Conservation (phyloP, 2,113 vertebrate genomes). For the Abramis brama region DNA sequence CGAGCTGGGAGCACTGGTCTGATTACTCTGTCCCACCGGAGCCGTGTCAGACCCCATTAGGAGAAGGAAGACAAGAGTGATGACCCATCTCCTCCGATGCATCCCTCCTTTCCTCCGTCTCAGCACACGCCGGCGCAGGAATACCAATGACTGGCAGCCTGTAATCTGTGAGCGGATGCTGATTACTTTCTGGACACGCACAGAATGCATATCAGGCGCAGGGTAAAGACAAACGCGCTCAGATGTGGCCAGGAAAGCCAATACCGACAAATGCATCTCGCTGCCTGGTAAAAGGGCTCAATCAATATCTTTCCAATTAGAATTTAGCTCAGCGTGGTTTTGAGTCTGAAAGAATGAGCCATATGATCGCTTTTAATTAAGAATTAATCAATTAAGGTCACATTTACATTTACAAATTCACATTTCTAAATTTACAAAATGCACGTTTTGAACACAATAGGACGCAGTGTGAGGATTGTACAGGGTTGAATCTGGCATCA, state of each 20-base stretch:
- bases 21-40: neutral
- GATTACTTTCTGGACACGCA: slow-evolving; percentile 13
- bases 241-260: neutral
- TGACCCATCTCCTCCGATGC: slow-evolving; percentile 32
- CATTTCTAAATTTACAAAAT: neutral
- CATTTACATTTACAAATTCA: neutral
- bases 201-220: slow-evolving; percentile 25
- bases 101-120: neutral
- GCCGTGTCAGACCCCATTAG: slow-evolving; percentile 32
- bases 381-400: neutral
- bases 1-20: neutral
- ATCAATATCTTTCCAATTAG: slow-evolving; percentile 35
- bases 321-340: neutral
- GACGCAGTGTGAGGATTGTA: neutral
- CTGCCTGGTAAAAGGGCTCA: neutral
- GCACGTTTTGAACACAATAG: neutral
- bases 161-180: slow-evolving; percentile 34
- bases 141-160: slow-evolving; percentile 17
- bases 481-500: neutral
- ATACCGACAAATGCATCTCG: neutral
- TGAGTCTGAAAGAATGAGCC: neutral
- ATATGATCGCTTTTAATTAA: slow-evolving; percentile 4
- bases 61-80: slow-evolving; percentile 13
- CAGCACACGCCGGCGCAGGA: neutral
- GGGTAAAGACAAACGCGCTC: slow-evolving; percentile 12